Conservation (phyloP, 2,888 invertebrate genomes). For the Himalopsyche japonica region DNA sequence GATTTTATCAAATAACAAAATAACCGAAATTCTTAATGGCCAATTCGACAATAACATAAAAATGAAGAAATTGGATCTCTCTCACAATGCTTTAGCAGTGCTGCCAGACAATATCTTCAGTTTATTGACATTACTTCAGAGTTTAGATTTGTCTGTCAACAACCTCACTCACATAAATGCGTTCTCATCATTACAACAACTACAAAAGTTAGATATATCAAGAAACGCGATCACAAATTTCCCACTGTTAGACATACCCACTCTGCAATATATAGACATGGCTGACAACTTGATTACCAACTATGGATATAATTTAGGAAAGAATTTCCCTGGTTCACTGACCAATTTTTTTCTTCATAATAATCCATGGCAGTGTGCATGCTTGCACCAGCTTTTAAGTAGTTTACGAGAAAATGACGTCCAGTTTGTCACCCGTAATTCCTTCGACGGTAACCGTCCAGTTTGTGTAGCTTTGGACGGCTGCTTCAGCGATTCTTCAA, state of each 20-base stretch:
- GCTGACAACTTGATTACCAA: slow-evolving; percentile 28
- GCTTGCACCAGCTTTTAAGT: slow-evolving; percentile 25
- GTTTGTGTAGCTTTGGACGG: slow-evolving; percentile 18
- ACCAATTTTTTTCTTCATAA: slow-evolving; percentile 20
- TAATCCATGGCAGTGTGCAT: slow-evolving; percentile 36
- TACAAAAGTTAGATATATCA: slow-evolving; percentile 25
- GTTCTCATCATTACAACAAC: neutral
- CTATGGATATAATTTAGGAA: slow-evolving; percentile 16
- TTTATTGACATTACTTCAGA: neutral
- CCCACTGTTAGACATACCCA: neutral
- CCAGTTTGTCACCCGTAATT: neutral
- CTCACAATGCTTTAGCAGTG: slow-evolving; percentile 12
- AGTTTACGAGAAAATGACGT: slow-evolving; percentile 16
- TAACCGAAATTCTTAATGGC: slow-evolving; percentile 14
- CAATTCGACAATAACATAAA: slow-evolving; percentile 14
- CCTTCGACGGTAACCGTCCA: slow-evolving; percentile 31
- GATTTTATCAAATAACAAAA: slow-evolving; percentile 20
- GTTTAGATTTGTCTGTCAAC: slow-evolving; percentile 29
- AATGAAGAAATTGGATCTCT: slow-evolving; percentile 22
- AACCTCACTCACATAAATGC: slow-evolving; percentile 3
- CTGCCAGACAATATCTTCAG: slow-evolving; percentile 13
- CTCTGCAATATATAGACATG: slow-evolving; percentile 19
- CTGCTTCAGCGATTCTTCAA: slow-evolving; percentile 20
- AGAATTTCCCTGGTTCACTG: slow-evolving; percentile 19
- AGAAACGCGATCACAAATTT: slow-evolving; percentile 19